Evolutionary conservation across 2,797 vertebrate species (phyloP), one percentile per base, ranked within the genome.

Genomic region (Ctenopoma multispine): DNA sequence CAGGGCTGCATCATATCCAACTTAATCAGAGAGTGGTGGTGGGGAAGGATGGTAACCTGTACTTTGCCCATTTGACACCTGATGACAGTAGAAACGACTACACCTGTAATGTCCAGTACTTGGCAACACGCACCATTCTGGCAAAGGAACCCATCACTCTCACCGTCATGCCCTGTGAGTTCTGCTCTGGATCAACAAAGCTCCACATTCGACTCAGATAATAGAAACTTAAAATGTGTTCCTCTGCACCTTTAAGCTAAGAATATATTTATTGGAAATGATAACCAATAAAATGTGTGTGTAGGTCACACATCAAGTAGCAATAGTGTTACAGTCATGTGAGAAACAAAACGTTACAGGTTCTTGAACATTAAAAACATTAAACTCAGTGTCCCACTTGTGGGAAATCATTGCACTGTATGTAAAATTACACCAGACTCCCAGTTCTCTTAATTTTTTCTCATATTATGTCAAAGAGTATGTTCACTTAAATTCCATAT

Each of bases 81-180:
- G 66, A 82, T 0, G 97, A 98, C 91, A 96, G 89, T 73, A 94
- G 95, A 73, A 80, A 89, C 0, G 97, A 98, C 90, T 97, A 98
- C 89, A 97, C 95, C 68, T 98, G 97, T 87, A 95, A 98, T 0
- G 94, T 96, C 10, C 97, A 97, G 89, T 97, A 97, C 80, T 87
- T 93, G 31, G 93, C 93, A 0, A 96, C 96, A 1, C 93, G 96
- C 20, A 96, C 95, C 74, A 97, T 98, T 82, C 92, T 97, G 74
- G 94, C 95, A 47, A 97, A 97, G 72, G 96, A 97, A 34, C 94
- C 96, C 43, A 96, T 96, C 65, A 92, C 91, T 41, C 95, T 98
- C n/a, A 90, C 83, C 5, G 96, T 98, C 62, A 87, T 67, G 36
- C 77, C 92, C 29, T 95, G 96, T 98, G 86, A 95, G 96, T 95